Evolutionary conservation across 2,797 vertebrate genomes (phyloP).

Genomic region (Cossypha polioptera): DNA sequence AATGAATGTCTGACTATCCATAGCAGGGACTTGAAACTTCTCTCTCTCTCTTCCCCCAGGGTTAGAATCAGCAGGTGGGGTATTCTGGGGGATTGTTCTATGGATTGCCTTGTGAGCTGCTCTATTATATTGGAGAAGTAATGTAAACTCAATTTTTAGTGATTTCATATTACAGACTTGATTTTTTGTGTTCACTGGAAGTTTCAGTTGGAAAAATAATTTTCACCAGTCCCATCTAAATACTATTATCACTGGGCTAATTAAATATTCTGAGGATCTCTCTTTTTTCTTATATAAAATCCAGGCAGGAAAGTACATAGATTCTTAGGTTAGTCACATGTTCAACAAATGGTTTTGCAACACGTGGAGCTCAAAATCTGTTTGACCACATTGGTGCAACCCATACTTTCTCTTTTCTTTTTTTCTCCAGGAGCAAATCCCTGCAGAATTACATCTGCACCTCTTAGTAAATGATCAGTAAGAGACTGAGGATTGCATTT

Average conservation of each 20-base stretch:
- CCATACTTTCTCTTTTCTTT: neutral
- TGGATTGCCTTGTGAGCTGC: accelerated
- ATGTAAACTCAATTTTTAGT: neutral
- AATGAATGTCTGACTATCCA: neutral
- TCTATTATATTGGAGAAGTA: neutral
- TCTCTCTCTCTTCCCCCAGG: too few relatives aligned
- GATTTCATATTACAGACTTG: neutral
- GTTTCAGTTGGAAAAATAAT: neutral
- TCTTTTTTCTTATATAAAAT: neutral
- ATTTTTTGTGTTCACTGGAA: neutral
- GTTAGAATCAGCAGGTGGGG: neutral
- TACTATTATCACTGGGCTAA: neutral
- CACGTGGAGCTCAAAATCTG: neutral
- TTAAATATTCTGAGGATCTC: neutral
- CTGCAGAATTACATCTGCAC: neutral
- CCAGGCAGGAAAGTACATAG: neutral
- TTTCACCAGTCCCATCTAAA: neutral
- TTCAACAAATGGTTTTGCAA: neutral
- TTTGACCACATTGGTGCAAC: neutral
- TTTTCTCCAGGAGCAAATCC: neutral
- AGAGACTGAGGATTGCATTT: neutral
- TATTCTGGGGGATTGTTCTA: neutral
- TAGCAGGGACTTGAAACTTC: neutral
- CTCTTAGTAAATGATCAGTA: neutral
- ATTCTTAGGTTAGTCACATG: neutral